Base-by-base conservation (phyloP, 2,888 invertebrate species). In the Priocnemis perturbator region DNA sequence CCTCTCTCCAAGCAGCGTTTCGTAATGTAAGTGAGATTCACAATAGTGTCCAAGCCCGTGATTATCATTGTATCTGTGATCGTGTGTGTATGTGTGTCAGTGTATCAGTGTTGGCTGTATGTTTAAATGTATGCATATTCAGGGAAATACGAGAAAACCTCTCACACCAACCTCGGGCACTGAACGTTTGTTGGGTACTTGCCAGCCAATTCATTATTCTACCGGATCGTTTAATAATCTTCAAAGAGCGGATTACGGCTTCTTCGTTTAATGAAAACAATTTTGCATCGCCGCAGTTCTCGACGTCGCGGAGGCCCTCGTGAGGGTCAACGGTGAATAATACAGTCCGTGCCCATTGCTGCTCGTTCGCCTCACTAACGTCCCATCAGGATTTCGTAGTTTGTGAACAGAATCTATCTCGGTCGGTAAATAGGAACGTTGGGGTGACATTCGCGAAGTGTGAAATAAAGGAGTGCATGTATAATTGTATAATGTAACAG, bases 91-190 rank as follows among this genome's bases (percentile, higher is more conserved):
- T 30, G 47, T 50, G 45, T 57, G 45, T 55, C 3, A 45, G 14
- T 48, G 14, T 58, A 2, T 58, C 3, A 44, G 45, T 45, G 7
- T 47, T 44, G 2, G 19, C 19, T 58, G 21, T 58, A 15, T 15
- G 59, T 45, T 21, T 59, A 45, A 3, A 15, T 45, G 21, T 57
- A 37, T 30, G 37, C 37, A 23, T 55, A 62, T 44, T 37, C 57
- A 30, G 26, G 45, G 44, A 45, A 64, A 57, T 30, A 45, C 50
- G 67, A 63, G 67, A 67, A 67, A 67, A 67, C 67, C 67, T 67
- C 58, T 58, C n/a, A 23, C 48, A 52, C 58, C 52, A 30, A 50
- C 23, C 50, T 56, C 23, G 21, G 47, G 23, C 19, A 56, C 17
- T 20, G 17, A 21, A 55, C 37, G 56, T 56, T 66, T 20, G 23